Evolutionary conservation across 2,888 invertebrate species (phyloP).

Genomic region (Schizotus pectinicornis): DNA sequence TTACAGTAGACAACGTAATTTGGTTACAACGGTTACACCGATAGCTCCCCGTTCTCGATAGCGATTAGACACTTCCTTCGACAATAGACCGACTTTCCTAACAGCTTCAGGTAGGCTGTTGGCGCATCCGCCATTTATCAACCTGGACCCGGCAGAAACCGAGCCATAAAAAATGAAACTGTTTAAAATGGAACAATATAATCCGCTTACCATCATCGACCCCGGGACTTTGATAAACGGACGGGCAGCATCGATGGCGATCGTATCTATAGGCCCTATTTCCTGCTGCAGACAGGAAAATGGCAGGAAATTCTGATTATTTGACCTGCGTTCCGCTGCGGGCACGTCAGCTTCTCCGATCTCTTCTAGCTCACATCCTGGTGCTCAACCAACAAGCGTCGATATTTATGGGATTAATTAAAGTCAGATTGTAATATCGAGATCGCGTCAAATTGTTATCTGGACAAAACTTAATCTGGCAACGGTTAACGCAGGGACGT

Average conservation of each 20-base stretch:
- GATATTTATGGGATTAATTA: not conserved
- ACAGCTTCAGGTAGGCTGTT: not conserved
- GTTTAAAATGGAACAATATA: not conserved
- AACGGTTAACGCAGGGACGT: too few relatives aligned
- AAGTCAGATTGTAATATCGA: too few relatives aligned
- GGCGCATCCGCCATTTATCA: too few relatives aligned
- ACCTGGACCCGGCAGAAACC: too few relatives aligned
- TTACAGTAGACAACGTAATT: slow-evolving; percentile 23
- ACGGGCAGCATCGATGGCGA: slow-evolving; percentile 4
- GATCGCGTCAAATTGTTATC: too few relatives aligned
- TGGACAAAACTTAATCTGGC: too few relatives aligned
- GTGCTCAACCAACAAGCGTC: not conserved
- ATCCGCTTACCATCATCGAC: slow-evolving; percentile 1
- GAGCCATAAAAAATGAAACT: too few relatives aligned
- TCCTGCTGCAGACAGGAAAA: slow-evolving; percentile 18
- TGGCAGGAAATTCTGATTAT: slow-evolving; percentile 16
- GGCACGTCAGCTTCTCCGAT: slow-evolving; percentile 9
- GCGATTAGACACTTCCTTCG: not conserved
- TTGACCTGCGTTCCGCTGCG: slow-evolving; percentile 5
- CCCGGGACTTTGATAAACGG: slow-evolving; percentile 4
- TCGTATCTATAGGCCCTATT: slow-evolving; percentile 15
- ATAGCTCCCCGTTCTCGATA: slow-evolving; percentile 9
- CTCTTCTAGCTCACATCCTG: slow-evolving; percentile 5
- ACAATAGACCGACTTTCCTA: not conserved
- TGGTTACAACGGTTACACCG: not conserved